A percentile compares a stretch with the other conserved stretches of the same genome.
Evolutionary conservation across 2,888 invertebrate genomes (phyloP).

Genomic region (Oligia latruncula): DNA sequence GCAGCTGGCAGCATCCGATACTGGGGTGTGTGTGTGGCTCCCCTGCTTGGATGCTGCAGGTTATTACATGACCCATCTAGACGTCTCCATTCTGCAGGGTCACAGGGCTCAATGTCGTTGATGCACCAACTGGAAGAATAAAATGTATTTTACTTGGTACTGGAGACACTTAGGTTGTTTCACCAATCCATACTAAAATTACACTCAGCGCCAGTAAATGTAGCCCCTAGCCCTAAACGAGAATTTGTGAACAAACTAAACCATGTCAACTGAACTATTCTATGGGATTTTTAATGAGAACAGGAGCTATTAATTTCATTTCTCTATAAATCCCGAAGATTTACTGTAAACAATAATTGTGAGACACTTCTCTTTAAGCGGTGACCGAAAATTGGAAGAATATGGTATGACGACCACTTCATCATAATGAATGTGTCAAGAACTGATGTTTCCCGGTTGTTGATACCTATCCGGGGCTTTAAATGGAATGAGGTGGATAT

Average conservation of each 20-base stretch:
- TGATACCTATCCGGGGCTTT: too few species aligned
- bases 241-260: background rate
- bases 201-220: background rate
- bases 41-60: constrained; percentile 69
- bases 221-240: background rate
- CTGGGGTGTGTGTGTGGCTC: constrained; percentile 70
- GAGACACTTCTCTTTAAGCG: too few species aligned
- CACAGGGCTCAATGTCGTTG: constrained; percentile 65
- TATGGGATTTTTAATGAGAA: background rate
- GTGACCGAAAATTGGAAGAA: too few species aligned
- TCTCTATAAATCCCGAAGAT: too few species aligned
- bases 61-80: constrained; percentile 78
- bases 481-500: too few species aligned
- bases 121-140: constrained; percentile 28
- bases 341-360: too few species aligned
- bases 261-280: too few species aligned
- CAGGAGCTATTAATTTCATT: background rate
- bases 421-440: too few species aligned
- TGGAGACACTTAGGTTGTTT: background rate
- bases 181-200: background rate
- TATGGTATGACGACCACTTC: too few species aligned
- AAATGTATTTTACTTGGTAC: background rate
- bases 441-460: background rate
- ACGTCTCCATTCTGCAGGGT: constrained; percentile 71
- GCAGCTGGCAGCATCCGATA: constrained; percentile 68